Conservation (phyloP, 2,888 invertebrate genomes). For the Campoletis raptor region DNA sequence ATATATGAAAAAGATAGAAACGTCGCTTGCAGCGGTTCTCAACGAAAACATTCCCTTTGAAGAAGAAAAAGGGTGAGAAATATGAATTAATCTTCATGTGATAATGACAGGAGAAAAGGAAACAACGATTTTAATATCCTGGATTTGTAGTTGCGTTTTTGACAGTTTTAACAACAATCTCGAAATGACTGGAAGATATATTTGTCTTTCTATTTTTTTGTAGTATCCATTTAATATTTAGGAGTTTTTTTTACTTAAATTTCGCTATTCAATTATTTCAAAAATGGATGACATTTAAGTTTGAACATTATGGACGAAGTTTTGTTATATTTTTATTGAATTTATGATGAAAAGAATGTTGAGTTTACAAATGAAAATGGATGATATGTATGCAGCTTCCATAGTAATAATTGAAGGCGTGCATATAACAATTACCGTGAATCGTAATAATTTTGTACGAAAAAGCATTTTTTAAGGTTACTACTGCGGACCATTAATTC, state of each 20-base stretch:
- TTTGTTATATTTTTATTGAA: background rate
- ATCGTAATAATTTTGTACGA: background rate
- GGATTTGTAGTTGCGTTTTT: background rate
- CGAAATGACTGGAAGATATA: background rate
- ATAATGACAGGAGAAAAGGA: background rate
- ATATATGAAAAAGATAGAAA: conserved; percentile 36
- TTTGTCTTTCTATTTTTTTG: background rate
- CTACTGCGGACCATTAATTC: background rate
- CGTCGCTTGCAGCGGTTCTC: conserved; percentile 59
- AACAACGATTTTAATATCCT: background rate
- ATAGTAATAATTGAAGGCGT: background rate
- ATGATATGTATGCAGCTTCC: background rate
- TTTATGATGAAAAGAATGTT: background rate
- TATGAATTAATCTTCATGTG: background rate
- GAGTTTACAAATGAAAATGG: background rate
- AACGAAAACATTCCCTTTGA: conserved; percentile 12
- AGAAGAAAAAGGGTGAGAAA: background rate
- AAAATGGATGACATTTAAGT: background rate
- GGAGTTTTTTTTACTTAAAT: background rate
- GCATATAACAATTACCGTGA: background rate
- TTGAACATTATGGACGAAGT: background rate
- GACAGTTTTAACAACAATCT: background rate
- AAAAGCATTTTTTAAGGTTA: background rate
- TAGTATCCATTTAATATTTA: background rate
- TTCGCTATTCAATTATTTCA: background rate